Evolutionary conservation across 2,113 vertebrate species (phyloP).

Genomic region (Oryzias celebensis): DNA sequence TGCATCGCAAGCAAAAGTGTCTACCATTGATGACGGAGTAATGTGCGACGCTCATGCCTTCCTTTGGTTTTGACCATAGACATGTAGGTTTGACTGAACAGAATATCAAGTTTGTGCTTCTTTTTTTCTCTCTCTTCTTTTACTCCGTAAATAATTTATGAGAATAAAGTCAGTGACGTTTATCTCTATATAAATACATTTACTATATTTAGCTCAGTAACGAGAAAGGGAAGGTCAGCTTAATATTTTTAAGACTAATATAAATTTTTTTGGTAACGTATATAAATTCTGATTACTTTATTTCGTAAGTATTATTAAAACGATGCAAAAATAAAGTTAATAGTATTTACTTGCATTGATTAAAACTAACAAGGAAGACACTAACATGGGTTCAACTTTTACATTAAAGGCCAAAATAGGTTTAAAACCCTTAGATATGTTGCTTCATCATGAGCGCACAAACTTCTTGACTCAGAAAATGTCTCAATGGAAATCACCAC

Average conservation of each 20-base stretch:
- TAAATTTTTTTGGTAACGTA: too few species aligned
- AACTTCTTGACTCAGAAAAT: slow-evolving; percentile 7
- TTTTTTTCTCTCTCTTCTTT: neutral
- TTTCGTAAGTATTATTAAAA: too few species aligned
- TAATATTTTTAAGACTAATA: too few species aligned
- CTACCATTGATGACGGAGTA: slow-evolving; percentile 44
- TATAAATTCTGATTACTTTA: too few species aligned
- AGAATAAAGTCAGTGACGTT: too few species aligned
- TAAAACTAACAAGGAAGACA: neutral
- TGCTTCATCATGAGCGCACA: slow-evolving; percentile 19
- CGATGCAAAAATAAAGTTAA: neutral
- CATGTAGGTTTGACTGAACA: neutral
- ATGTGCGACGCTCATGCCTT: slow-evolving; percentile 29
- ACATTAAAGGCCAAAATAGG: slow-evolving; percentile 42
- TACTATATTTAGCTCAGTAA: too few species aligned
- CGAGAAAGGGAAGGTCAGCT: too few species aligned
- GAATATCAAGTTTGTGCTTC: neutral
- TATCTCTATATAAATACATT: too few species aligned
- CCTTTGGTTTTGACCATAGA: too few species aligned
- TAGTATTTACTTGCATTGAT: neutral
- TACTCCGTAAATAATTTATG: too few species aligned
- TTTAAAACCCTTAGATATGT: slow-evolving; percentile 25
- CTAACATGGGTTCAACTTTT: slow-evolving; percentile 53
- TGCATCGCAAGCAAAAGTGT: slow-evolving; percentile 7
- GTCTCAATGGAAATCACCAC: neutral